Base-by-base conservation (phyloP, 92 coral and sea anemone species). In the Isaurus tuberculatus region DNA sequence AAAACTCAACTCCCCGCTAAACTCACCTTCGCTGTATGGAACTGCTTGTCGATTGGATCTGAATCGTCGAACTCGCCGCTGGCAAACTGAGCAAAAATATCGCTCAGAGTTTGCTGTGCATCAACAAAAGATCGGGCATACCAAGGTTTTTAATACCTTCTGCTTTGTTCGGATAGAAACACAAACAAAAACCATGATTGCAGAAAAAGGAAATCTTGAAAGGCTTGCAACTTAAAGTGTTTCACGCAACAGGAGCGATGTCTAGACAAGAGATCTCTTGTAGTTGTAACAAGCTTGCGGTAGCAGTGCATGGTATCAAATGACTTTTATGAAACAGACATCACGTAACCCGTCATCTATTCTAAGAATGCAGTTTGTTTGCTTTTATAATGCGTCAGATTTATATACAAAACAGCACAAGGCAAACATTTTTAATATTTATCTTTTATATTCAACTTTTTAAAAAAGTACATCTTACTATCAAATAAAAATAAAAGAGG, bases 291-390 rank as follows among this genome's bases (percentile, higher is more conserved):
- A 65, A 65, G 70, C 42, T 65, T 65, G 42, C 70, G 70, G 70
- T 65, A 68, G 73, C 44, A 68, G 73, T 68, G 73, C 73, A 68
- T 32, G 48, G 73, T 68, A 68, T 68, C 73, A 34, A 68, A 68
- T 33, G 49, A 68, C 29, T 68, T 68, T 68, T 68, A 68, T 68
- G 49, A 68, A 68, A 68, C 73, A 36, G 73, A 68, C 73, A 68
- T 68, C 73, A 68, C 49, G 49, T 68, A 68, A 15, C 73, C 48
- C 48, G 46, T 68, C 73, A 68, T 68, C 46, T 68, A 32, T 68
- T 68, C 73, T 68, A 68, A 48, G 73, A 68, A 32, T 68, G 29
- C 48, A 68, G 73, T 68, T 68, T 32, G 48, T 36, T 68, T 68
- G 73, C 46, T 68, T 68, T 68, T 67, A 32, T 68, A 68, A 36